Conservation (phyloP, 2,797 vertebrate species). For the Macroramphosus scolopax region DNA sequence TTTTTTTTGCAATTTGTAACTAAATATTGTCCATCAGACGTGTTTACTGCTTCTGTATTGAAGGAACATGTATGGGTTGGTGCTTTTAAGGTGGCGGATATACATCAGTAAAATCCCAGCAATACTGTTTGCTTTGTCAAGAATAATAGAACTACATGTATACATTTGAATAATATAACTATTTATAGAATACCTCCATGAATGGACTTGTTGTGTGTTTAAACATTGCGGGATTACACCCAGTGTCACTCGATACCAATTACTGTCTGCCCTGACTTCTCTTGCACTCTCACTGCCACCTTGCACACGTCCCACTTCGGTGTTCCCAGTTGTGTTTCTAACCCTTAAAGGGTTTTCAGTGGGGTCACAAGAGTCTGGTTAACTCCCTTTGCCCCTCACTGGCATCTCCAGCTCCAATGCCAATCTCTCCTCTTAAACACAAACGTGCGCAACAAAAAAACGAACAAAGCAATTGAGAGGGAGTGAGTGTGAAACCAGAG, state of each 20-base stretch:
- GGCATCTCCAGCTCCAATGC: constrained; percentile 60
- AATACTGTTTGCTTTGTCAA: too few relatives aligned
- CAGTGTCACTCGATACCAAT: constrained; percentile 61
- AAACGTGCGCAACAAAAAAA: constrained; percentile 45
- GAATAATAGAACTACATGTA: too few relatives aligned
- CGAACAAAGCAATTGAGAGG: constrained; percentile 67
- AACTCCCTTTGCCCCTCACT: constrained; percentile 65
- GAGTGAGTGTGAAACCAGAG: constrained; percentile 79
- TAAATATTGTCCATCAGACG: too few relatives aligned
- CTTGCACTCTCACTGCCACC: constrained; percentile 58
- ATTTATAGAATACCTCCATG: too few relatives aligned
- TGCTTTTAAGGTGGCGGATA: too few relatives aligned
- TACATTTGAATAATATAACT: too few relatives aligned
- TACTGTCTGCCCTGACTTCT: constrained; percentile 50
- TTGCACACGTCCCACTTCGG: constrained; percentile 53
- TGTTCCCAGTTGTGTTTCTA: constrained; percentile 59
- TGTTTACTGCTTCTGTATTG: too few relatives aligned
- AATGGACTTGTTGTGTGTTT: too few relatives aligned
- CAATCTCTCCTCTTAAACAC: constrained; percentile 61
- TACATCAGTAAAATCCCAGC: too few relatives aligned
- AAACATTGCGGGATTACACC: constrained; percentile 11
- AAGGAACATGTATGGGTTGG: too few relatives aligned
- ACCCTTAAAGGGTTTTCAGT: constrained; percentile 54
- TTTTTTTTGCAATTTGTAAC: too few relatives aligned
- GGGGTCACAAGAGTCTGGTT: constrained; percentile 64